Evolutionary conservation across 2,888 invertebrate species (phyloP).

Genomic region (Drosophila histrio): DNA sequence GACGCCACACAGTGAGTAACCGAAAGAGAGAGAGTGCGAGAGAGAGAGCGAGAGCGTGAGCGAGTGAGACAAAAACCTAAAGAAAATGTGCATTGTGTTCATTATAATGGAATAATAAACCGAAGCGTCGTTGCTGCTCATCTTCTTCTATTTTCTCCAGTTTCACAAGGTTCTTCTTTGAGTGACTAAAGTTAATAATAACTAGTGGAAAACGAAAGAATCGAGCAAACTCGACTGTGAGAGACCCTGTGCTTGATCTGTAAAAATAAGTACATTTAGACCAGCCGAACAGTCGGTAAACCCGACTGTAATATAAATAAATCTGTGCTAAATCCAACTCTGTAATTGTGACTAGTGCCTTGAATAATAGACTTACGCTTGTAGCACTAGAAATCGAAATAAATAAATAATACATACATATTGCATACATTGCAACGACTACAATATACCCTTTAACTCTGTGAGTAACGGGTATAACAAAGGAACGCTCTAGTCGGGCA

Average conservation of each 20-base stretch:
- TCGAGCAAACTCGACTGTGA: not conserved
- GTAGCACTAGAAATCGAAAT: too few relatives aligned
- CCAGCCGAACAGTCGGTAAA: too few relatives aligned
- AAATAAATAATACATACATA: too few relatives aligned
- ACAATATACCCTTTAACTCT: too few relatives aligned
- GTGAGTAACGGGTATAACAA: too few relatives aligned
- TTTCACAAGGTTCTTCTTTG: conserved; percentile 39
- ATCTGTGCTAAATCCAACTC: too few relatives aligned
- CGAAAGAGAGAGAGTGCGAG: not conserved
- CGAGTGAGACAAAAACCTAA: conserved; percentile 10
- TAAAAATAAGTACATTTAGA: too few relatives aligned
- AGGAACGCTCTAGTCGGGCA: too few relatives aligned
- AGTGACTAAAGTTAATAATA: conserved; percentile 49
- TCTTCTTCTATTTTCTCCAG: conserved; percentile 44
- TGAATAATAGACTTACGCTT: too few relatives aligned
- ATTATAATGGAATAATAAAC: conserved; percentile 79
- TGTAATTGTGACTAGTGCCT: too few relatives aligned
- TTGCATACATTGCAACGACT: too few relatives aligned
- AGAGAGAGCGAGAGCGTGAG: conserved; percentile 2
- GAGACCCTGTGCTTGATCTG: not conserved
- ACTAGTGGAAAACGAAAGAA: conserved; percentile 7
- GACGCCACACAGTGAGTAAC: conserved; percentile 8
- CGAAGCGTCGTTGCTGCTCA: conserved; percentile 45
- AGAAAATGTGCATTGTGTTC: conserved; percentile 74
- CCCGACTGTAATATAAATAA: too few relatives aligned